Evolutionary conservation across 1,140 invertebrate species (phyloP), one percentile per base, ranked within the genome.

Genomic region (Andrena cerasifolii): DNA sequence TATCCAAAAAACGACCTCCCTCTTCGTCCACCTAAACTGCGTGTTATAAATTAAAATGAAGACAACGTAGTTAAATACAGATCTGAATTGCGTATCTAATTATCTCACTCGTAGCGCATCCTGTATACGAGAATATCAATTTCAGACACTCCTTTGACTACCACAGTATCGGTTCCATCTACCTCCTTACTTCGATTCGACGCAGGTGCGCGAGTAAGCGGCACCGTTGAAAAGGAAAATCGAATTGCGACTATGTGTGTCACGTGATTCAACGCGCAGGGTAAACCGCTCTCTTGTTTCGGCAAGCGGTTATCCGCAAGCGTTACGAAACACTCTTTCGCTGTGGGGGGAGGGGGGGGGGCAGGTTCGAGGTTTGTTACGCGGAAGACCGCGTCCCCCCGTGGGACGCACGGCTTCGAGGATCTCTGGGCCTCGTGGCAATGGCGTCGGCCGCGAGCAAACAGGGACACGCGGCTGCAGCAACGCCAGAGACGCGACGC

Each of bases 201-300:
- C 21, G 12, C 49, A 45, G 6, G n/a, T 16, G 6, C 43, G 8
- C 21, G 7, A 0, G 4, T 0, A 8, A 18, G 14, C 43, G 24
- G 3, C 66, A 59, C 33, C 51, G 62, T 56, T 70, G 47, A 73
- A 73, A 78, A 73, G 54, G 54, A 72, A 72, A 78, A 80, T 51
- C 61, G 43, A 80, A 70, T 54, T 62, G 49, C 51, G 33, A 51
- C 58, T 43, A 78, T 63, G 65, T 28, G 45, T 58, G 56, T 45
- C 43, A 21, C 43, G 66, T 78, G 72, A 83, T 83, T 33, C 74
- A 43, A 78, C 53, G 51, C 10, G n/a, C 61, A 47, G 47, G 62
- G 53, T 78, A 56, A 77, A 78, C 61, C 67, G 58, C 58, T 72
- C 68, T 78, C 67, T 47, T 62, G 67, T 83, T 78, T 65, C 33